Percentiles rank a stretch among this genome's conserved stretches.
Conservation (phyloP, 2,797 vertebrate species). For the Mormyrops attenuatus region DNA sequence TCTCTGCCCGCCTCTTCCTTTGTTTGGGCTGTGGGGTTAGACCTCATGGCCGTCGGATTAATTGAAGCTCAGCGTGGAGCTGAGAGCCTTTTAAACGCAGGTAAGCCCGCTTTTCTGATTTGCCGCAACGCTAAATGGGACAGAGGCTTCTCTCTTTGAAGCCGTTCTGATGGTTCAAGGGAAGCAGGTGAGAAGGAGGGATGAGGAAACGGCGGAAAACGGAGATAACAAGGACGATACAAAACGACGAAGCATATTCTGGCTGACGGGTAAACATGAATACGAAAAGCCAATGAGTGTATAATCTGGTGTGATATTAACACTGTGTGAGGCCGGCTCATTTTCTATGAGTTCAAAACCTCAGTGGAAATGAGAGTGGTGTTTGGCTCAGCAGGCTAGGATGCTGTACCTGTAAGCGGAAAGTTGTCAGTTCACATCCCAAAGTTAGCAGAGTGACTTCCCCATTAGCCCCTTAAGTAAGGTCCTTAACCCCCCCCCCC, state of each 20-base stretch:
- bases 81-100: constrained; percentile 40
- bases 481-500: not conserved
- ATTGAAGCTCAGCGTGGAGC: constrained; percentile 54
- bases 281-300: not conserved
- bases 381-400: not conserved
- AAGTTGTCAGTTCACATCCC: not conserved
- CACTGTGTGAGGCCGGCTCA: not conserved
- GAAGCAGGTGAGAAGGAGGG: not conserved
- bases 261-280: not conserved
- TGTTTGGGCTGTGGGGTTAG: constrained; percentile 17
- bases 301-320: not conserved
- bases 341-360: not conserved
- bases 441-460: not conserved
- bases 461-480: not conserved
- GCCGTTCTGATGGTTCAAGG: not conserved
- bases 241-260: not conserved
- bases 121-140: not conserved
- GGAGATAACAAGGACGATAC: not conserved
- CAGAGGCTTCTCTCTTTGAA: not conserved
- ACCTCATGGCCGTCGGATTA: constrained; percentile 59
- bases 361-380: not conserved
- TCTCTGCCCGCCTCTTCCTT: constrained; percentile 45
- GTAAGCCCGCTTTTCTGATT: constrained; percentile 25
- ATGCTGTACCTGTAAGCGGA: not conserved
- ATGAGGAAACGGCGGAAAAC: not conserved